A percentile compares a stretch with the other conserved stretches of the same genome.
phyloP scores from a whole-genome alignment of 1,140 invertebrate genomes.

The Sinella curviseta region DNA sequence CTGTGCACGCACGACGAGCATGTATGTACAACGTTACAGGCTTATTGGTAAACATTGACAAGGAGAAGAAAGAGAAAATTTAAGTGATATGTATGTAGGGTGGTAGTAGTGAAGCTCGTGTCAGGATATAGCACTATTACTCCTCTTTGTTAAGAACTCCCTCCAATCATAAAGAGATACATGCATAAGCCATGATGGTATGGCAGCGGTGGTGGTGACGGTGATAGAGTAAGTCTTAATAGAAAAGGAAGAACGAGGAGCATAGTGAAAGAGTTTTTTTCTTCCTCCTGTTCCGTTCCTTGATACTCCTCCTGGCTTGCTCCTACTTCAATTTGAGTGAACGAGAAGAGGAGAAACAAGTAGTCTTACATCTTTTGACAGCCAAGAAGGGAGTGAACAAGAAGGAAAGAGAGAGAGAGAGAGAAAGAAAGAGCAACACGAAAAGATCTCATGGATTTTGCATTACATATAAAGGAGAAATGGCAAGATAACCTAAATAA shows the following conservation, averaged over 20 bases:
- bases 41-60: too few species aligned
- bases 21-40: too few species aligned
- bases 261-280: too few species aligned
- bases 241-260: too few species aligned
- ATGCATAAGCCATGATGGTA: too few species aligned
- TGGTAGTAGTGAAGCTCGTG: too few species aligned
- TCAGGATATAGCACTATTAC: too few species aligned
- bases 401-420: neutral
- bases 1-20: too few species aligned
- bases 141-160: neutral
- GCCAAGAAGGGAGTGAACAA: neutral
- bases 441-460: conserved; percentile 17
- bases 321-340: neutral
- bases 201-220: too few species aligned
- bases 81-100: too few species aligned
- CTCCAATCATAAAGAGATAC: neutral
- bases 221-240: too few species aligned
- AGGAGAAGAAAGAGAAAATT: too few species aligned
- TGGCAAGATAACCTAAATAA: conserved; percentile 27
- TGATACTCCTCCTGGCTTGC: neutral
- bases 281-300: neutral
- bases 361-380: conserved; percentile 19
- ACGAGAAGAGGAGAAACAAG: neutral
- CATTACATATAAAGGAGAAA: conserved; percentile 26
- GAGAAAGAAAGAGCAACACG: conserved; percentile 11